phyloP scores from a whole-genome alignment of 1,140 invertebrate species.

The Camponotus floridanus region DNA sequence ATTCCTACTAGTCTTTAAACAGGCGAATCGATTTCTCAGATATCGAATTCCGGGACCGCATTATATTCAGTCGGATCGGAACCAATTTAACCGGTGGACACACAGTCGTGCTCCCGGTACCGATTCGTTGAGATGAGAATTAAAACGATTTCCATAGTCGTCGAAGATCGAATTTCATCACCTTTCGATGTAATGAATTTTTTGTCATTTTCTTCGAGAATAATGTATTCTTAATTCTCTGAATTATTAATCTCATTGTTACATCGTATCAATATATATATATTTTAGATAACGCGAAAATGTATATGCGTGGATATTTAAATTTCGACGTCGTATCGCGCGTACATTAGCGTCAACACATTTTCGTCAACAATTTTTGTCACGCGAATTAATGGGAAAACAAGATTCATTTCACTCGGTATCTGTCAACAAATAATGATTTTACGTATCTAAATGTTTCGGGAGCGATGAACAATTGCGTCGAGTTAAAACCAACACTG shows the following conservation, averaged over 20 bases:
- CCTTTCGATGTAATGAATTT: constrained; percentile 21
- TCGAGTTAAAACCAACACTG: neutral
- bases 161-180: constrained; percentile 49
- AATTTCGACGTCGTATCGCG: neutral
- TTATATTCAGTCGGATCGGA: constrained; percentile 39
- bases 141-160: constrained; percentile 49
- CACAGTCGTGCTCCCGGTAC: constrained; percentile 24
- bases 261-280: neutral
- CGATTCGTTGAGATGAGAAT: constrained; percentile 43
- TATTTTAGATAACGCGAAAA: neutral
- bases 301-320: neutral
- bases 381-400: neutral
- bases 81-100: constrained; percentile 61
- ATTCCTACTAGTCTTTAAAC: constrained; percentile 67
- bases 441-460: neutral
- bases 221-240: neutral
- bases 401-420: neutral
- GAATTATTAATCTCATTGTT: neutral
- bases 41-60: constrained; percentile 39
- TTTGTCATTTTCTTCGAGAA: constrained; percentile 38
- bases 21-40: constrained; percentile 68
- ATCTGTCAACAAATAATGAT: neutral
- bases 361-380: neutral
- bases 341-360: neutral
- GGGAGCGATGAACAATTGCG: neutral